Base-by-base conservation (phyloP, 2,888 invertebrate genomes). In the Spicauda simplicius region DNA sequence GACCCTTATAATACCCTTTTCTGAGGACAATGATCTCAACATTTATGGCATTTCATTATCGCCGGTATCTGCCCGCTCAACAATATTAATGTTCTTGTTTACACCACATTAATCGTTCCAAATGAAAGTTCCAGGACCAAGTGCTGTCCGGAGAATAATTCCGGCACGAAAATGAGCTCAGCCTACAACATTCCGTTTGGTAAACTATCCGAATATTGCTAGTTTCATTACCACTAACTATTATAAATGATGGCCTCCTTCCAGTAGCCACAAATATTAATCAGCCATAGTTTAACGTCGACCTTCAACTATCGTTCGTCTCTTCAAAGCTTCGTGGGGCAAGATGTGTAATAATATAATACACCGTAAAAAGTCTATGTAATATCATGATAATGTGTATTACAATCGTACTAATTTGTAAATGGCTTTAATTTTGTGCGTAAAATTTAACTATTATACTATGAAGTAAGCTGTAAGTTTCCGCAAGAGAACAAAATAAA, bases 91-190 rank as follows among this genome's bases (percentile, higher is more conserved):
- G 58, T 58, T 53, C 45, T 52, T 64, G 64, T 57, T 57, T 64
- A 52, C 52, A 57, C 37, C 52, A 25, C 58, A 64, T 58, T 58
- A 64, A 64, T 65, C 45, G 50, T 53, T 11, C 37, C 41, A 53
- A 64, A 64, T 57, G 58, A 65, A 65, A 54, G 58, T 64, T 64
- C 37, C 48, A 10, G 20, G 48, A 58, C 53, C 45, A 59, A 65
- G 58, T 59, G 53, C 58, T 58, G 53, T 12, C 65, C 33, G 59
- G 65, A 66, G 65, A 66, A 66, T 48, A 66, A 60, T 66, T 60
- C 55, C 45, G 16, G 45, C 50, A 18, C 53, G 53, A 41, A 58
- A 54, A 60, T 55, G 54, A 66, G 54, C 59, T 19, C 48, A 55
- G 18, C 48, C 48, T 59, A 7, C 25, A 65, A 33, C 33, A 33